Conservation (phyloP, 2,113 vertebrate species). For the Oncorhynchus kisutch region DNA sequence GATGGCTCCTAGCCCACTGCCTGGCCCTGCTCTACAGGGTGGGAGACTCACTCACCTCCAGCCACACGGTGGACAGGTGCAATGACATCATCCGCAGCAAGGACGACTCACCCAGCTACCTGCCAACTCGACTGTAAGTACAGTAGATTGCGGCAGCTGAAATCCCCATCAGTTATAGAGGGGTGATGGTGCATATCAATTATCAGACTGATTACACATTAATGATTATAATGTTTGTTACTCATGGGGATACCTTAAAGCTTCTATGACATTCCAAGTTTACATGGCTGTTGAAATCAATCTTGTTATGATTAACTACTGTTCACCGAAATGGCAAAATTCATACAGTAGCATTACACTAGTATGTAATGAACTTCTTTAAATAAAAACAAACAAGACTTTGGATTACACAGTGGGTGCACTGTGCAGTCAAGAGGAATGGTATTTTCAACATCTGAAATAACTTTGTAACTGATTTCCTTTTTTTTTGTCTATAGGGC, state of each 20-base stretch:
- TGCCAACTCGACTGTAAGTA: constrained; percentile 92
- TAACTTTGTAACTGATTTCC: background rate
- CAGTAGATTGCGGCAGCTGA: background rate
- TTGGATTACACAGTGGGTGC: no score
- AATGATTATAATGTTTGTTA: no score
- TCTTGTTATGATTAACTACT: background rate
- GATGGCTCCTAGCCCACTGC: constrained; percentile 85
- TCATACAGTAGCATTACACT: background rate
- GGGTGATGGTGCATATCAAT: background rate
- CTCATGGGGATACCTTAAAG: background rate
- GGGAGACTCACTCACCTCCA: constrained; percentile 85
- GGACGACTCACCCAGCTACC: constrained; percentile 93
- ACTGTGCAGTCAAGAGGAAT: no score
- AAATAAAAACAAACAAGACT: no score
- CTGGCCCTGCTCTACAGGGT: constrained; percentile 82
- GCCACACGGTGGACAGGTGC: constrained; percentile 87
- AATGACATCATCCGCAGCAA: constrained; percentile 92
- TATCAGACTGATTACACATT: no score
- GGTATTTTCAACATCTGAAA: background rate
- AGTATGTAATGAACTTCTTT: background rate
- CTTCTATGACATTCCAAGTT: background rate
- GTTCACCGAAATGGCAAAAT: background rate
- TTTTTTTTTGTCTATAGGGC: constrained; percentile 75
- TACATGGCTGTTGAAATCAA: background rate
- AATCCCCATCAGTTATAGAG: background rate